These are phyloP conservation scores for Drosophila nebulosa DNA, from an alignment of 1,140 invertebrate species.

Conservation along the genomic window DNA sequence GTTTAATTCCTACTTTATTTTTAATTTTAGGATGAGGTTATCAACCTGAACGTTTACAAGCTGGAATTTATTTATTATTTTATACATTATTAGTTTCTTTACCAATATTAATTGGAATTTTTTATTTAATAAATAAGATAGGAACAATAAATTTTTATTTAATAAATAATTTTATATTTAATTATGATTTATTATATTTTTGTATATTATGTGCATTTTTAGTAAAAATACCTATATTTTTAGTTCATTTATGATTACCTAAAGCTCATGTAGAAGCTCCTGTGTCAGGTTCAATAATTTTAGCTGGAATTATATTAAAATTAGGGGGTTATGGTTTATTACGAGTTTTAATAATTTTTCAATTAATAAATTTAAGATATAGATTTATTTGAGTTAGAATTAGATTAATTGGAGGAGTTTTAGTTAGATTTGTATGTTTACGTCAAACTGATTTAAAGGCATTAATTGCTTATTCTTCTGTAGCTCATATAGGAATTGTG, in stretches of 20 bases:
- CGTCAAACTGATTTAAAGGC: conserved; percentile 81
- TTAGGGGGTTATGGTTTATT: no score
- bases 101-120: conserved; percentile 83
- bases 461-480: conserved; percentile 54
- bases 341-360: no score
- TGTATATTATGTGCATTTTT: conserved; percentile 84
- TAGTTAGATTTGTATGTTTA: conserved; percentile 84
- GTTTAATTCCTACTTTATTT: conserved; percentile 84
- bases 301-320: no score
- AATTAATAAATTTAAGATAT: conserved; percentile 80
- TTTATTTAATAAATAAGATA: conserved; percentile 82
- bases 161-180: conserved; percentile 81
- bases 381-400: conserved; percentile 81
- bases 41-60: conserved; percentile 84
- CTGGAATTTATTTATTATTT: conserved; percentile 84
- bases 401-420: conserved; percentile 83
- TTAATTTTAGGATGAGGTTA: conserved; percentile 85
- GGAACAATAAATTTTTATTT: conserved; percentile 81
- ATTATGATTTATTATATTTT: conserved; percentile 82
- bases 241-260: no score
- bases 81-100: conserved; percentile 86
- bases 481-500: conserved; percentile 50
- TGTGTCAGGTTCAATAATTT: no score
- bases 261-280: no score
- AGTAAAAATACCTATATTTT: conserved; percentile 87